Base-by-base conservation (phyloP, 2,797 vertebrate genomes). In the Leuciscus waleckii region DNA sequence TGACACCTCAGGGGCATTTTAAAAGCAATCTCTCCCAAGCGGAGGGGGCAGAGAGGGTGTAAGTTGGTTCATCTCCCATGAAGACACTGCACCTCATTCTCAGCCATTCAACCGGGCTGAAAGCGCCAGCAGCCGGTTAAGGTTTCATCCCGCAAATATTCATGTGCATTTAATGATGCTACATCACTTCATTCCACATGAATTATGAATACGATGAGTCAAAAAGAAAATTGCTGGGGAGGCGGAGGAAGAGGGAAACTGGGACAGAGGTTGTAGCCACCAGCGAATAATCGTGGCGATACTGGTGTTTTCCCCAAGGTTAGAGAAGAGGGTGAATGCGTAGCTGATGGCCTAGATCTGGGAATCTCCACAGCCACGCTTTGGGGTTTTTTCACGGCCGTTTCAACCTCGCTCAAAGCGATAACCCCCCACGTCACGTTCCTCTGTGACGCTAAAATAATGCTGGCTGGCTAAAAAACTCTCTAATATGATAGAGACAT, bases 131-230 rank as follows among this genome's bases (percentile, higher is more conserved):
- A 76, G 88, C 90, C 87, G 85, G 93, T 93, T 93, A 92, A 93
- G 92, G 86, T 93, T 94, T 92, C 87, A 93, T 93, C 87, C 19
- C 67, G 90, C 92, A 93, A 94, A 94, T 92, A 93, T 93, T 93
- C 91, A 92, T 92, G 89, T 88, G 87, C 78, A 81, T 94, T 94
- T 94, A 94, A 94, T 95, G 91, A 93, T 92, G 90, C 87, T 6
- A 81, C 91, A 93, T 93, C 88, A 91, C 91, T 93, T 93, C 69
- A 92, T 94, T 94, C 91, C 88, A 75, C 89, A 90, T 93, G 91
- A 93, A 92, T 93, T 93, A 94, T 93, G 89, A 92, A 94, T 93
- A 92, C 92, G 91, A 92, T 93, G 91, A 92, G 92, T 85, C 58
- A 86, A 88, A 85, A 86, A 83, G 75, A 85, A 68, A 87, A 89